Percentiles rank a stretch among this genome's conserved stretches.
phyloP scores from a whole-genome alignment of 2,113 vertebrate species.

The Candoia aspera region DNA sequence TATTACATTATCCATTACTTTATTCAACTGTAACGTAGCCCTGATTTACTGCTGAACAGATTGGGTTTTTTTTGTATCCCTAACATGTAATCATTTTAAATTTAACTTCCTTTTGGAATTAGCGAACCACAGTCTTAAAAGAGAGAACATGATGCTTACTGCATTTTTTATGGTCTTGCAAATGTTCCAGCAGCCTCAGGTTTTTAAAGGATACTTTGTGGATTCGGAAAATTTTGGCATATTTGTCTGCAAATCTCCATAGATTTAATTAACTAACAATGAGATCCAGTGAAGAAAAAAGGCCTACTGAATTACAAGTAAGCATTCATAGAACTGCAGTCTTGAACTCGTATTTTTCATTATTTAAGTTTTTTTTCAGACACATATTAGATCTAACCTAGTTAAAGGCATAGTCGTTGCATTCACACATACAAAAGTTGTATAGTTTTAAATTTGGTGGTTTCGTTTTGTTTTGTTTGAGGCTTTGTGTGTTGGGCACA shows the following conservation, averaged over 20 bases:
- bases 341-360: not conserved
- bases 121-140: not conserved
- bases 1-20: not conserved
- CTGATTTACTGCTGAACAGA: not conserved
- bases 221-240: not conserved
- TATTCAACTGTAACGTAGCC: not conserved
- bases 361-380: not conserved
- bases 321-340: not conserved
- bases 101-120: not conserved
- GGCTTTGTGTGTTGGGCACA: not conserved
- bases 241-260: not conserved
- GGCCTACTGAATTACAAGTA: not conserved
- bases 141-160: not conserved
- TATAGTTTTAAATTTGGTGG: not conserved
- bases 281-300: not conserved
- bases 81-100: not conserved
- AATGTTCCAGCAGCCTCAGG: not conserved
- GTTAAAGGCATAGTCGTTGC: not conserved
- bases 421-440: not conserved
- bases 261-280: not conserved
- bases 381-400: not conserved
- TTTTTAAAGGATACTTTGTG: not conserved
- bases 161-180: not conserved
- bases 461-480: not conserved
- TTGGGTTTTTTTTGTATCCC: not conserved